Percentiles rank a stretch among this genome's conserved stretches.
These are phyloP conservation scores for Rattus rattus DNA, from an alignment of 2,113 vertebrate species.

Conservation along the genomic window DNA sequence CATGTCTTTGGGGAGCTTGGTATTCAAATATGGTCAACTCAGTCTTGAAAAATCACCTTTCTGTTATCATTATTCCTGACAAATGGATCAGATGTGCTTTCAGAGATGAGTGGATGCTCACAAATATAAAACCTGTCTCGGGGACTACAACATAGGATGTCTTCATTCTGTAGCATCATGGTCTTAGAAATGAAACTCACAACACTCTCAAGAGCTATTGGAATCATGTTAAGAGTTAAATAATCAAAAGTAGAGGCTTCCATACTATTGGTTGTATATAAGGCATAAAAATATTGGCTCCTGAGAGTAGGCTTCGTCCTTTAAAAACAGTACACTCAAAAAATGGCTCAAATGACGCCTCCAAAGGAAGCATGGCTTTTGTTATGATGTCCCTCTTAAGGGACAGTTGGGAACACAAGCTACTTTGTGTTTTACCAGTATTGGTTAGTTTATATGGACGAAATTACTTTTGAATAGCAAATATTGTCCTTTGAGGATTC, in stretches of 20 bases:
- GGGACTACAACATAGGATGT: not conserved
- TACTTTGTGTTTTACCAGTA: not conserved
- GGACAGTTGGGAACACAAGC: not conserved
- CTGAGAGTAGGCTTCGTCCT: not conserved
- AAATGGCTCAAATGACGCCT: not conserved
- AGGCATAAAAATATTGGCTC: not conserved
- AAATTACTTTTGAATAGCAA: not conserved
- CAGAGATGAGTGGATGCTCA: conserved; percentile 17
- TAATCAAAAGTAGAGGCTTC: not conserved
- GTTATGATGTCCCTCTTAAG: not conserved
- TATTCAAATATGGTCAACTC: not conserved
- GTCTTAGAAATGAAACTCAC: not conserved
- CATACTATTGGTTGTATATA: not conserved
- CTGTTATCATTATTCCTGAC: conserved; percentile 40
- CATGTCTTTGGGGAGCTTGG: conserved; percentile 2
- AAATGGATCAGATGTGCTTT: not conserved
- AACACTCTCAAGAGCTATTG: conserved; percentile 25
- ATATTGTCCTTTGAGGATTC: not conserved
- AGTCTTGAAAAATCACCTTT: conserved; percentile 31
- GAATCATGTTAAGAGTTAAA: not conserved
- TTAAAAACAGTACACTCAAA: not conserved
- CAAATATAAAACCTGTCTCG: not conserved
- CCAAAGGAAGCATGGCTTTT: not conserved
- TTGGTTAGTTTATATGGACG: not conserved
- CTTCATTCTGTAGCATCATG: not conserved